Conservation (phyloP, 2,888 invertebrate genomes). For the Ormyrus labotus region DNA sequence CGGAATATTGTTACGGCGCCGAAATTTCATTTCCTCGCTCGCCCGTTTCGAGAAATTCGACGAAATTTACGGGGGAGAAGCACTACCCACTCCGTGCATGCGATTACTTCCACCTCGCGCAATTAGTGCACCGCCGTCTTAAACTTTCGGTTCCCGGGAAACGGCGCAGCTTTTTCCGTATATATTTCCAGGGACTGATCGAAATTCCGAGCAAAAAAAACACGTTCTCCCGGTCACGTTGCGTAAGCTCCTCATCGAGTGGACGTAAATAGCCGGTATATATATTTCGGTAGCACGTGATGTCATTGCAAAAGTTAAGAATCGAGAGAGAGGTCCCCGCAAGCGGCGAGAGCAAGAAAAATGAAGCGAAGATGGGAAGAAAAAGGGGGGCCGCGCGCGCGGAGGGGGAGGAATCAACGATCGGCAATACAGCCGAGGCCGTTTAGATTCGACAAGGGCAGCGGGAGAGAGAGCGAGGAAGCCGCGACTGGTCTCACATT, state of each 20-base stretch:
- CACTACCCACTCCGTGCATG: too few species aligned
- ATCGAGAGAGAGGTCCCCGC: not conserved
- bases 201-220: too few species aligned
- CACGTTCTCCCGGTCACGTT: too few species aligned
- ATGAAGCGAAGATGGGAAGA: conserved; percentile 5
- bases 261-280: conserved; percentile 14
- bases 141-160: too few species aligned
- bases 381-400: not conserved
- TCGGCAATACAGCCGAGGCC: conserved; percentile 5
- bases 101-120: too few species aligned
- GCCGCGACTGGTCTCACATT: not conserved
- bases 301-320: conserved; percentile 34
- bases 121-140: too few species aligned
- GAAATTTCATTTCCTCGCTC: conserved; percentile 25
- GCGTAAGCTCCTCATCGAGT: too few species aligned
- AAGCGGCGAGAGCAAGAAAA: conserved; percentile 3
- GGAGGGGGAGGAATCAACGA: conserved; percentile 4
- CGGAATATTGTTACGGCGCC: conserved; percentile 14
- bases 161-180: too few species aligned
- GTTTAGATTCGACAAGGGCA: conserved; percentile 16
- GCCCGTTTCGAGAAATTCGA: too few species aligned
- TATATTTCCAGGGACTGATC: too few species aligned
- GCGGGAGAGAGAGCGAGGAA: not conserved
- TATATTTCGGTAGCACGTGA: conserved; percentile 35
- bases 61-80: too few species aligned